Percentiles rank a stretch among this genome's conserved stretches.
phyloP scores from a whole-genome alignment of 2,113 vertebrate genomes.

The Tyrannus savana region DNA sequence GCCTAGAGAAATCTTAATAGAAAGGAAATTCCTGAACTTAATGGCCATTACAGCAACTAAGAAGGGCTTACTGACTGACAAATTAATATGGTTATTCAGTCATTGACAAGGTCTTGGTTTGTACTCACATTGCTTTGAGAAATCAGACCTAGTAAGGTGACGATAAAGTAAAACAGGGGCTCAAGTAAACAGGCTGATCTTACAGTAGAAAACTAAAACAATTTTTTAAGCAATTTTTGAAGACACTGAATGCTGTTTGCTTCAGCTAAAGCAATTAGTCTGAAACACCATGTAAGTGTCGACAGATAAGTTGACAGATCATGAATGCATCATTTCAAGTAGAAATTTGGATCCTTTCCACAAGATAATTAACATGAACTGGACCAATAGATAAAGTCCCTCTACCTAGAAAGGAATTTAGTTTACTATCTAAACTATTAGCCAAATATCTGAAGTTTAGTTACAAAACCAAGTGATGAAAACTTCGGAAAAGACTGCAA shows the following conservation, averaged over 20 bases:
- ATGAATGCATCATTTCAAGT: neutral
- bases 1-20: neutral
- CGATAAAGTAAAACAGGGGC: neutral
- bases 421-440: neutral
- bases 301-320: neutral
- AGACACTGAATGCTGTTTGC: neutral
- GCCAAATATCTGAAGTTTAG: neutral
- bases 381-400: neutral
- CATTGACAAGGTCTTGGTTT: neutral
- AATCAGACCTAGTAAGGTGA: neutral
- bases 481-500: neutral
- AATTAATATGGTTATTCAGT: neutral
- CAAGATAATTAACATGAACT: neutral
- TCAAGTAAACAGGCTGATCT: neutral
- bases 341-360: neutral
- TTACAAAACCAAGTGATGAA: neutral
- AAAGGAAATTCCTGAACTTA: neutral
- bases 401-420: neutral
- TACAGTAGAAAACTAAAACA: neutral
- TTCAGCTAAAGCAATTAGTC: neutral
- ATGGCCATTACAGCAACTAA: neutral
- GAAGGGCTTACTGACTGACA: neutral
- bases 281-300: neutral
- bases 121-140: neutral
- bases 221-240: neutral